Evolutionary conservation across 2,888 invertebrate species (phyloP), one percentile per base, ranked within the genome.

Genomic region (Halictus quadricinctus): DNA sequence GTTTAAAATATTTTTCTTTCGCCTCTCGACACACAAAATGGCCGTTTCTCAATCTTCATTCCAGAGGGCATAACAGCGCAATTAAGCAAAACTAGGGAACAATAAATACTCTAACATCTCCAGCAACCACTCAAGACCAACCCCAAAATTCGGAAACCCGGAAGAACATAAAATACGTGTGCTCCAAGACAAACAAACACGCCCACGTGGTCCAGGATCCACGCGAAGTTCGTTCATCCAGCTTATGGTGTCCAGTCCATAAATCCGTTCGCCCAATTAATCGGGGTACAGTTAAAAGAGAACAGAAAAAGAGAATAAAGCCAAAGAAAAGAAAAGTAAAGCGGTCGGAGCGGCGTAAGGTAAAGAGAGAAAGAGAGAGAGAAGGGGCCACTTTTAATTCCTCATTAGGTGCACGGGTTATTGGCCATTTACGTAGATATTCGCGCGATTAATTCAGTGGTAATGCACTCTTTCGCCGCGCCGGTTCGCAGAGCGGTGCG

Each of bases 361-460:
- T n/a, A n/a, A 21, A n/a, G 43, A 36, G 36, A 36, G 18, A 21
- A 0, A 10, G 36, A 58, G 13, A 7, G 46, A 7, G 29, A 18
- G 18, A 48, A 25, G 46, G 64, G 76, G 76, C 76, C 76, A 69
- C 48, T 73, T 70, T 86, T 83, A 83, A 86, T 86, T 80, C 77
- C 86, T 83, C 80, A 72, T 86, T 82, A 86, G 72, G 73, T 7
- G 75, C 41, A 43, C 83, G 85, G 77, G 85, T 85, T 85, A 86
- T 81, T 86, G 86, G 81, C 81, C 86, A 78, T 78, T 86, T 76
- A 78, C 82, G 86, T 75, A 73, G 86, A 82, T 80, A 86, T 79
- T 86, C 82, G 82, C 74, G 82, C 86, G 79, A 82, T 86, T 86
- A 85, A 86, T 86, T 86, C 82, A 77, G 75, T 64, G 69, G 79